phyloP scores from a whole-genome alignment of 2,113 vertebrate genomes.

The Oplegnathus fasciatus region DNA sequence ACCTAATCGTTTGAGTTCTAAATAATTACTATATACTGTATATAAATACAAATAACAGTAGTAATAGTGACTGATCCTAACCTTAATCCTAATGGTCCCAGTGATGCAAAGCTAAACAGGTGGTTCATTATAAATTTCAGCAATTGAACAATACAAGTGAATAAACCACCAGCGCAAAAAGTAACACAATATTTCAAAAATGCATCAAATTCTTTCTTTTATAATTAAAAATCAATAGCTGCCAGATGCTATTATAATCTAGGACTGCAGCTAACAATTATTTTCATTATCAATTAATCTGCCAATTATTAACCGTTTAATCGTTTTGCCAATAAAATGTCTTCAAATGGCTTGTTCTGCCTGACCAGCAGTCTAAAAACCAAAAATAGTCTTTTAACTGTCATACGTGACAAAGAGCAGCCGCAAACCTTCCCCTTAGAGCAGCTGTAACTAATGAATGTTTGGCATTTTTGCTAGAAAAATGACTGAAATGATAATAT shows the following conservation, averaged over 20 bases:
- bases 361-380: too few relatives aligned
- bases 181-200: background rate
- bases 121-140: background rate
- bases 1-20: background rate
- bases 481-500: background rate
- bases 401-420: background rate
- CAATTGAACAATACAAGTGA: background rate
- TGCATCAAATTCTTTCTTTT: background rate
- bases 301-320: background rate
- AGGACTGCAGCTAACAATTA: background rate
- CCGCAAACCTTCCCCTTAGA: too few relatives aligned
- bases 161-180: background rate
- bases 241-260: background rate
- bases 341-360: too few relatives aligned
- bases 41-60: too few relatives aligned
- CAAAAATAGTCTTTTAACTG: background rate
- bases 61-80: constrained; percentile 1
- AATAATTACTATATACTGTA: background rate
- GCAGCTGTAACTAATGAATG: background rate
- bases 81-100: background rate
- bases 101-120: background rate
- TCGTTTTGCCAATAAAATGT: background rate
- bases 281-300: background rate
- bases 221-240: background rate
- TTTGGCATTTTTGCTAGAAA: background rate